Evolutionary conservation across 1,140 invertebrate species (phyloP).

Genomic region (Cephus cinctus): DNA sequence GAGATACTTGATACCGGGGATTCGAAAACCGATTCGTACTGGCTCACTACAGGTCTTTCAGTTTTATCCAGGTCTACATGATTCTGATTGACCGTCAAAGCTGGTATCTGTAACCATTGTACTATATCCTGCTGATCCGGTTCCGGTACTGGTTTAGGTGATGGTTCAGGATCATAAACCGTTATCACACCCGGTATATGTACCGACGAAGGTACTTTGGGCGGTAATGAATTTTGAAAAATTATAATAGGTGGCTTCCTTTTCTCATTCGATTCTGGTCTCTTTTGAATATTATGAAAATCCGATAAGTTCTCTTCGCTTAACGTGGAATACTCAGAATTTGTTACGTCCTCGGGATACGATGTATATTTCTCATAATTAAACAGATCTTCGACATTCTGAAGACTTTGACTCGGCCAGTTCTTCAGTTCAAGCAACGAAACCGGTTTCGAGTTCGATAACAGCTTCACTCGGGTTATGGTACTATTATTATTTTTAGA

Average conservation of each 20-base stretch:
- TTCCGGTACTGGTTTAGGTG: conserved; percentile 12
- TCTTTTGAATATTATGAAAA: background rate
- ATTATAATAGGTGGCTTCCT: background rate
- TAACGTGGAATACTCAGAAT: background rate
- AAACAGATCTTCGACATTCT: conserved; percentile 35
- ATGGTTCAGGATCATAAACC: background rate
- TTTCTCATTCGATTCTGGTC: no score
- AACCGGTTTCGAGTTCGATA: no score
- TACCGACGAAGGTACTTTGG: background rate
- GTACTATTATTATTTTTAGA: background rate
- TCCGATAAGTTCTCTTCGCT: background rate
- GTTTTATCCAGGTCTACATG: conserved; percentile 8
- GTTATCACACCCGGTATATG: background rate
- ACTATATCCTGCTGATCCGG: conserved; percentile 30
- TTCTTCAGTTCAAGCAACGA: no score
- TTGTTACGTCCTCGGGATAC: conserved; percentile 12
- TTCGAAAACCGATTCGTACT: conserved; percentile 28
- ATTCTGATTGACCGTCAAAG: conserved; percentile 23
- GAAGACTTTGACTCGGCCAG: conserved; percentile 38
- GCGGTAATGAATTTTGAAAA: background rate
- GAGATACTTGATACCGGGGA: no score
- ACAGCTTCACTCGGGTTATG: background rate
- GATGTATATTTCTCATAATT: conserved; percentile 48
- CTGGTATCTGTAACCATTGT: conserved; percentile 42
- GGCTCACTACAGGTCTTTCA: conserved; percentile 15